phyloP scores from a whole-genome alignment of 2,113 vertebrate genomes.

The Leiothrix lutea region DNA sequence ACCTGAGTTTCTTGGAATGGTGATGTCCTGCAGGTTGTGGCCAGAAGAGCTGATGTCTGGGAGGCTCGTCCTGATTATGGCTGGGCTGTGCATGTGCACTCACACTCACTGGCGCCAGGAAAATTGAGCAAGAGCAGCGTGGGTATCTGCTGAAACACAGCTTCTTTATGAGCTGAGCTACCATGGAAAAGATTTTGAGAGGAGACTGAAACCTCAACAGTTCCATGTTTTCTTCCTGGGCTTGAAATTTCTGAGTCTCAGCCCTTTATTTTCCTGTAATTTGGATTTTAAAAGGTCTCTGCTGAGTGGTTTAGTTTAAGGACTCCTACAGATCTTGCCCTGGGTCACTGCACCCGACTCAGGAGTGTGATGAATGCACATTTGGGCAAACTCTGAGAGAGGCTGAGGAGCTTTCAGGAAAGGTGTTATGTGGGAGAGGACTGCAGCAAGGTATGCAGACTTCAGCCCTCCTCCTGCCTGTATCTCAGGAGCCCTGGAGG shows the following conservation, averaged over 20 bases:
- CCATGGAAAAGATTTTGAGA: neutral
- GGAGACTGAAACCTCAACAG: neutral
- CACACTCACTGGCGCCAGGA: fast-evolving
- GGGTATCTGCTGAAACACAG: neutral
- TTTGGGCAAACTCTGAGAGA: neutral
- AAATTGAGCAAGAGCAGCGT: neutral
- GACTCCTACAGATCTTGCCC: neutral
- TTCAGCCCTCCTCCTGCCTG: neutral
- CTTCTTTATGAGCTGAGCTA: neutral
- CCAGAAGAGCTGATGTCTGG: neutral
- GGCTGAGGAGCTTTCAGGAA: neutral
- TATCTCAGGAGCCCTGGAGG: neutral
- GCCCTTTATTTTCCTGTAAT: neutral
- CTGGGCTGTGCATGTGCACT: neutral
- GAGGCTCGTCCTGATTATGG: neutral
- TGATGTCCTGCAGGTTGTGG: neutral
- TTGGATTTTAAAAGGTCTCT: neutral
- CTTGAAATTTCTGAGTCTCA: neutral
- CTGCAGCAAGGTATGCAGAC: neutral
- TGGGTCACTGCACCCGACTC: fast-evolving
- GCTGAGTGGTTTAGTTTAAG: neutral
- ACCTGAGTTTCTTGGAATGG: neutral
- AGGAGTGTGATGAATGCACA: neutral
- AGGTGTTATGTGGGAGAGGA: neutral
- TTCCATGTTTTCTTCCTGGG: neutral